A percentile compares a stretch with the other conserved stretches of the same genome.
These are phyloP conservation scores for Catharus fuscescens DNA, from an alignment of 2,113 vertebrate genomes.

Conservation along the genomic window DNA sequence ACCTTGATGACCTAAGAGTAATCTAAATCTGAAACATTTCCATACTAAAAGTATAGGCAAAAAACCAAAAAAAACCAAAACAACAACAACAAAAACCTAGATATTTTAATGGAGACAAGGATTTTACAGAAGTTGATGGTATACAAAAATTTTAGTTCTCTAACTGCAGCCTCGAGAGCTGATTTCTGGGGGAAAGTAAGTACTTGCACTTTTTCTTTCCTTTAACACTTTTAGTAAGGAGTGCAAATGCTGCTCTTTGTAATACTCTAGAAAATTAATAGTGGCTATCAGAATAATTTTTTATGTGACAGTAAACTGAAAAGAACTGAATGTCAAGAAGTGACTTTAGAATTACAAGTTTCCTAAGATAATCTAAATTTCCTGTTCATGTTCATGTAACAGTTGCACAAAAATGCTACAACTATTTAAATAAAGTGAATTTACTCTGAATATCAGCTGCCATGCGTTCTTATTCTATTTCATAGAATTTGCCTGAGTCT, in stretches of 20 bases:
- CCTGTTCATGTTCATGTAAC: background rate
- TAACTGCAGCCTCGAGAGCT: background rate
- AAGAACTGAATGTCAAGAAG: background rate
- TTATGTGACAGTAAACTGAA: background rate
- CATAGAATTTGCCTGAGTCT: background rate
- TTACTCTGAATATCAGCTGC: background rate
- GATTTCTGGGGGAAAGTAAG: background rate
- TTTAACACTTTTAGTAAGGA: background rate
- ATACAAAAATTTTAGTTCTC: background rate
- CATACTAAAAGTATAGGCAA: background rate
- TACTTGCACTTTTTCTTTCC: background rate
- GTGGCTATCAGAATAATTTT: background rate
- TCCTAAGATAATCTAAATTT: background rate
- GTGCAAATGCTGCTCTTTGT: background rate
- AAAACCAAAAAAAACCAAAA: background rate
- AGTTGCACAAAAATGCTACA: background rate
- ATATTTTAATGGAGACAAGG: background rate
- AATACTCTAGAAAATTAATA: background rate
- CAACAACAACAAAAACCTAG: background rate
- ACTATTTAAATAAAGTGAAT: background rate
- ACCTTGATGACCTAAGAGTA: background rate
- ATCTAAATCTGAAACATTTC: background rate
- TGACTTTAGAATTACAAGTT: background rate
- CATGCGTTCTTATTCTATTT: background rate
- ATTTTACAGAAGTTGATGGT: background rate